A percentile compares a stretch with the other conserved stretches of the same genome.
These are phyloP conservation scores for Paratrypauchen microcephalus DNA, from an alignment of 2,797 vertebrate genomes.

Conservation along the genomic window DNA sequence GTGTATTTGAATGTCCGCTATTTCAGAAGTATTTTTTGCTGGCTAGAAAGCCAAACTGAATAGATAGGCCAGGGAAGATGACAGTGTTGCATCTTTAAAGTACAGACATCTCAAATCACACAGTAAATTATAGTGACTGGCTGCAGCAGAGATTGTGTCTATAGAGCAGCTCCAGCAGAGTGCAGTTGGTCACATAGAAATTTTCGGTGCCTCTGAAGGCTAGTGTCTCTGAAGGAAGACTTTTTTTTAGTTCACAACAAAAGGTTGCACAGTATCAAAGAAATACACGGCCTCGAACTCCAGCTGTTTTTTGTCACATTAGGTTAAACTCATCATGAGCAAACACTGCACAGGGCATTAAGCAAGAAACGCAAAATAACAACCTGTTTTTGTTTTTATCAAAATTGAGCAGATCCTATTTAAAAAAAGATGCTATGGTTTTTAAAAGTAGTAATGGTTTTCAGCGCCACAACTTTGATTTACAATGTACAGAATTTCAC, in stretches of 20 bases:
- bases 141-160: constrained; percentile 3
- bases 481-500: no score
- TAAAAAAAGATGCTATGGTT: background rate
- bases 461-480: background rate
- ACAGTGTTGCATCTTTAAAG: background rate
- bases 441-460: background rate
- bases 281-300: constrained; percentile 10
- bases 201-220: background rate
- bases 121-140: constrained; percentile 9
- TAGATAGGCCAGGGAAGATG: background rate
- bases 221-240: background rate
- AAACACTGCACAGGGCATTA: background rate
- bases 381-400: background rate
- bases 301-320: constrained; percentile 2
- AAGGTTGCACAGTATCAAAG: constrained; percentile 8
- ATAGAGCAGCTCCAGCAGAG: background rate
- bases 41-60: constrained; percentile 11
- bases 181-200: constrained; percentile 5
- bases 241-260: constrained; percentile 8
- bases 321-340: background rate
- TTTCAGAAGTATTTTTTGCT: background rate
- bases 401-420: background rate
- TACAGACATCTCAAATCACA: constrained; percentile 5
- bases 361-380: background rate
- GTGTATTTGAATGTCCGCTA: background rate